phyloP scores from a whole-genome alignment of 2,888 invertebrate genomes.

The Nephrocerus scutellatus region DNA sequence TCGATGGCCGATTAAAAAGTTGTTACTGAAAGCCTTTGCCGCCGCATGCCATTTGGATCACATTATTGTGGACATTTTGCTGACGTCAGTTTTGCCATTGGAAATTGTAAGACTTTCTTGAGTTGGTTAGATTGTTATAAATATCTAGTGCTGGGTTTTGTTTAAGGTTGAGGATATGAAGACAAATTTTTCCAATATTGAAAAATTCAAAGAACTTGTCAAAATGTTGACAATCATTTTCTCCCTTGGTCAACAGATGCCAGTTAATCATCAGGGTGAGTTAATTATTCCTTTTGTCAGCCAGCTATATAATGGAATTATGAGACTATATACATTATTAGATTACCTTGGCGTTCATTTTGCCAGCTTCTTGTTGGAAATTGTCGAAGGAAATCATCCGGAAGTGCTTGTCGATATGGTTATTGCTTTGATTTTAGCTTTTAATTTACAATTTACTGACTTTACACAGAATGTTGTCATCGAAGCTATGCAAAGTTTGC shows the following conservation, averaged over 20 bases:
- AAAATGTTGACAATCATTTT: conserved; percentile 80
- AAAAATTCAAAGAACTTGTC: conserved; percentile 75
- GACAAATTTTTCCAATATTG: conserved; percentile 68
- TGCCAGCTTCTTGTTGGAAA: conserved; percentile 69
- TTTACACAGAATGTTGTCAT: conserved; percentile 63
- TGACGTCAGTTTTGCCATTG: conserved; percentile 81
- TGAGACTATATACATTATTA: conserved; percentile 49
- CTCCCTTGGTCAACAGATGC: conserved; percentile 84
- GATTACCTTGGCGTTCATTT: conserved; percentile 81
- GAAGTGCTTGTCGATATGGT: conserved; percentile 81
- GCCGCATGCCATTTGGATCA: conserved; percentile 81
- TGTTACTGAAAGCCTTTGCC: conserved; percentile 77
- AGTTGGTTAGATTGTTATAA: conserved; percentile 41
- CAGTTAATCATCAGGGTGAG: conserved; percentile 80
- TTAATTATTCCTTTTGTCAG: conserved; percentile 1
- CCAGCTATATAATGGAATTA: too few relatives aligned
- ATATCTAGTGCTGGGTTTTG: conserved; percentile 12
- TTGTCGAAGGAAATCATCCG: conserved; percentile 78
- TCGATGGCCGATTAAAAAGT: conserved; percentile 74
- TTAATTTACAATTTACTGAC: conserved; percentile 77
- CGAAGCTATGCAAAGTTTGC: conserved; percentile 60
- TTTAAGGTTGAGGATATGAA: conserved; percentile 62
- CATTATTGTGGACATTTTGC: conserved; percentile 71
- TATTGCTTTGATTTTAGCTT: conserved; percentile 75
- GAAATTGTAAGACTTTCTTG: conserved; percentile 70